A percentile compares a stretch with the other conserved stretches of the same genome.
Conservation (phyloP, 2,113 vertebrate genomes). For the Egretta garzetta region DNA sequence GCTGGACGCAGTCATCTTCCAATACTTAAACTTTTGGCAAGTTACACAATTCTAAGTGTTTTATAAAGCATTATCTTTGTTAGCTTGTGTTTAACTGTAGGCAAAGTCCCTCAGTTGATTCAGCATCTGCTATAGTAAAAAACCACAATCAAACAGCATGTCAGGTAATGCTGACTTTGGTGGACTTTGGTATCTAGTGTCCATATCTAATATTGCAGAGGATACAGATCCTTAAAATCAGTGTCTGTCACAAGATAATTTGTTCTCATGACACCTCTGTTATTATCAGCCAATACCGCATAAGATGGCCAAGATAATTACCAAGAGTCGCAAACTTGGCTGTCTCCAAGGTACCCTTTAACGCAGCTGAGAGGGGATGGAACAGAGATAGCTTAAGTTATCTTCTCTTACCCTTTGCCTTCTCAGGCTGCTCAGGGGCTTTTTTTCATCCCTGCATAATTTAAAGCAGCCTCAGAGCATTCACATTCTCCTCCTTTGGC, state of each 20-base stretch:
- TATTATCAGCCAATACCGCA: background rate
- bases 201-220: background rate
- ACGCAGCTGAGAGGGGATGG: background rate
- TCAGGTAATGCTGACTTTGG: background rate
- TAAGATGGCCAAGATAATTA: background rate
- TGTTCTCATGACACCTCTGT: background rate
- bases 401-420: background rate
- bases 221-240: background rate
- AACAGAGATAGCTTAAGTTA: background rate
- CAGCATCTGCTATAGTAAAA: background rate
- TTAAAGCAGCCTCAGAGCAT: background rate
- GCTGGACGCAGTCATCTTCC: background rate
- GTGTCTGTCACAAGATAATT: background rate
- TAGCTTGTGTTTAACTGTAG: slow-evolving; percentile 10
- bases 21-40: background rate
- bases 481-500: background rate
- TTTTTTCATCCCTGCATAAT: background rate
- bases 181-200: background rate
- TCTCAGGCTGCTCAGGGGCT: background rate
- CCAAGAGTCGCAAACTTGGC: background rate
- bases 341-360: background rate
- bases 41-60: background rate
- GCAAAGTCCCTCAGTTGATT: background rate
- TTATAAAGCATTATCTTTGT: slow-evolving; percentile 29
- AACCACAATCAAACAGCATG: background rate